A percentile compares a stretch with the other conserved stretches of the same genome.
Evolutionary conservation across 2,888 invertebrate species (phyloP).

Genomic region (Drosophila pseudotalamancana): DNA sequence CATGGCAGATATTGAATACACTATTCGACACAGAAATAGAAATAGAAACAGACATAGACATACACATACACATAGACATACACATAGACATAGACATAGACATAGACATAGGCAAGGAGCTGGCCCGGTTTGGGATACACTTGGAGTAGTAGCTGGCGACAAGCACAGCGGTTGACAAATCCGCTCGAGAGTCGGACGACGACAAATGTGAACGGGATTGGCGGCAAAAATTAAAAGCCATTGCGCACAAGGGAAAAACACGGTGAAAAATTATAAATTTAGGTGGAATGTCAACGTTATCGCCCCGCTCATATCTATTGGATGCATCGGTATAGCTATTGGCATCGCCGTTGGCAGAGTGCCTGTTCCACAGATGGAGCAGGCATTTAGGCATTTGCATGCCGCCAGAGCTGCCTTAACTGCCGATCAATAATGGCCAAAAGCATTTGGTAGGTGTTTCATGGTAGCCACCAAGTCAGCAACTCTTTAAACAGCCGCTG

Average conservation of each 20-base stretch:
- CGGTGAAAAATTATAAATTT: slow-evolving; percentile 77
- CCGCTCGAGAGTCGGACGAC: slow-evolving; percentile 41
- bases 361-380: slow-evolving; percentile 30
- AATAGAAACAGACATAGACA: slow-evolving; percentile 29
- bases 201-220: slow-evolving; percentile 62
- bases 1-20: slow-evolving; percentile 64
- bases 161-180: slow-evolving; percentile 62
- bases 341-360: slow-evolving; percentile 13
- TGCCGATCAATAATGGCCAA: slow-evolving; percentile 69
- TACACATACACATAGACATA: slow-evolving; percentile 22
- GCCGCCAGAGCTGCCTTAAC: slow-evolving; percentile 48
- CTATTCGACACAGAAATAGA: slow-evolving; percentile 36
- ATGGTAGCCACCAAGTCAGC: slow-evolving; percentile 66
- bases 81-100: slow-evolving; percentile 23
- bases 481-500: slow-evolving; percentile 29
- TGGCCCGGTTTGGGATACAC: slow-evolving; percentile 22
- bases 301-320: slow-evolving; percentile 73
- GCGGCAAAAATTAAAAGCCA: slow-evolving; percentile 81
- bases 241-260: slow-evolving; percentile 68
- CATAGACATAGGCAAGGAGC: neutral
- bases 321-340: slow-evolving; percentile 56
- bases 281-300: slow-evolving; percentile 81
- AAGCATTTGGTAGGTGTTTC: slow-evolving; percentile 73
- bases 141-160: slow-evolving; percentile 48
- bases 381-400: slow-evolving; percentile 68